Evolutionary conservation across 1,140 invertebrate genomes (phyloP).

Genomic region (Acromyrmex echinatior): DNA sequence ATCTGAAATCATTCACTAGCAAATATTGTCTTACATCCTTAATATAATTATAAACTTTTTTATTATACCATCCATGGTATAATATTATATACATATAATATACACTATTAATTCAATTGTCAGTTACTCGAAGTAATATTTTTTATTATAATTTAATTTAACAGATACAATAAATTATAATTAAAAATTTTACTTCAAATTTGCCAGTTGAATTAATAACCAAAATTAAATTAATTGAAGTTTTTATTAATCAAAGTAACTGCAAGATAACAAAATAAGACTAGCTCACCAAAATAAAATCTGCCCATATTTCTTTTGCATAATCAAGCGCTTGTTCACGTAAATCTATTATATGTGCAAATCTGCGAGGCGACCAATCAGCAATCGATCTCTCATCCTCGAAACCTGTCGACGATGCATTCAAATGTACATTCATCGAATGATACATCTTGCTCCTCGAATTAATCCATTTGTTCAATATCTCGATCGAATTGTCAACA

Average conservation of each 20-base stretch:
- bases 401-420: conserved; percentile 86
- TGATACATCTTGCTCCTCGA: conserved; percentile 90
- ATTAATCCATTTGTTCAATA: conserved; percentile 92
- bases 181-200: background rate
- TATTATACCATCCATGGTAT: too few species aligned
- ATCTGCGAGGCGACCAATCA: conserved; percentile 93
- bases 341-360: conserved; percentile 93
- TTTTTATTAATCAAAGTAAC: background rate
- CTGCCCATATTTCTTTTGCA: conserved; percentile 93
- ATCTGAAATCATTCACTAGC: too few species aligned
- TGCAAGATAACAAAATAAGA: background rate
- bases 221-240: background rate
- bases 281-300: conserved; percentile 92
- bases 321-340: conserved; percentile 92
- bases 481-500: conserved; percentile 91
- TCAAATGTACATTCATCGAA: conserved; percentile 89
- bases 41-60: too few species aligned
- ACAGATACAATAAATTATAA: too few species aligned
- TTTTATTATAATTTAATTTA: too few species aligned
- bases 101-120: too few species aligned
- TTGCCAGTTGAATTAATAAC: background rate
- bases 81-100: too few species aligned
- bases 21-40: too few species aligned
- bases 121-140: too few species aligned
- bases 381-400: conserved; percentile 89